These are phyloP conservation scores for Ceuthmochares aereus DNA, from an alignment of 2,113 vertebrate species.

Conservation along the genomic window DNA sequence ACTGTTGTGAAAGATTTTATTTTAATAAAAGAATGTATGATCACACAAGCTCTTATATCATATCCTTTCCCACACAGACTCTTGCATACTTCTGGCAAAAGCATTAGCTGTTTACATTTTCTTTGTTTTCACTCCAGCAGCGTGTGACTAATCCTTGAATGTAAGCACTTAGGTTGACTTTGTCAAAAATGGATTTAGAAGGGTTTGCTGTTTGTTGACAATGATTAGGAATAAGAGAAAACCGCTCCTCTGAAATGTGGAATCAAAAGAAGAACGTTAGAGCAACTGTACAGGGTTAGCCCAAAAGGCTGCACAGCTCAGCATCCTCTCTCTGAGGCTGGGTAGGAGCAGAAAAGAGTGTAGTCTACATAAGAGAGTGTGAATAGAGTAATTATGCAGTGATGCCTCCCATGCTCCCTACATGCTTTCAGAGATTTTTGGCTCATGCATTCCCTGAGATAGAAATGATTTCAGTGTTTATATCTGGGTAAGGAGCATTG, in stretches of 20 bases:
- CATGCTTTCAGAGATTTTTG: background rate
- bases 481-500: background rate
- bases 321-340: background rate
- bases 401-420: background rate
- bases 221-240: background rate
- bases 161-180: background rate
- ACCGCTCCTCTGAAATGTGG: background rate
- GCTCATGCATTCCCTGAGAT: background rate
- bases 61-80: constrained; percentile 54
- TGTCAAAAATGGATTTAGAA: background rate
- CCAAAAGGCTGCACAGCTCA: background rate
- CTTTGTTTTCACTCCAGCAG: constrained; percentile 49
- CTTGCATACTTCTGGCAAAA: constrained; percentile 45
- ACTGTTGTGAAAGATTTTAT: constrained; percentile 46
- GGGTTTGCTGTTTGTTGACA: background rate
- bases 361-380: background rate
- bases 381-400: background rate
- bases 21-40: constrained; percentile 53
- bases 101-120: constrained; percentile 32
- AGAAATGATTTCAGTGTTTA: background rate
- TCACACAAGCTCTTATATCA: constrained; percentile 32
- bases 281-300: background rate
- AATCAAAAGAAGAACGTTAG: background rate
- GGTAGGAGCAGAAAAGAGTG: background rate
- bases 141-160: constrained; percentile 34